phyloP scores from a whole-genome alignment of 2,888 invertebrate genomes.

The Thymelicus sylvestris region DNA sequence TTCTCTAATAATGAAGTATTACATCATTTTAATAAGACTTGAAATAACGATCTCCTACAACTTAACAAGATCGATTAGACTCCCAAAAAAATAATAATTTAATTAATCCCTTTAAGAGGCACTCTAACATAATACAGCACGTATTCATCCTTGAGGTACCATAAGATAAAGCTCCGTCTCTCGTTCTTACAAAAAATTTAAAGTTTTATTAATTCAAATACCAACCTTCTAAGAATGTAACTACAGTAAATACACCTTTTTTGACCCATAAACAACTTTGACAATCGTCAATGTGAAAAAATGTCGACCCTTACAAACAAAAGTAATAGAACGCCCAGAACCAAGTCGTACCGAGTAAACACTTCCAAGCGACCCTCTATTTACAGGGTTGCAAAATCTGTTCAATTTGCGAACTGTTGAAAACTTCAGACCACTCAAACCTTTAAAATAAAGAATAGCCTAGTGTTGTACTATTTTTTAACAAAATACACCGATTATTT shows the following conservation, averaged over 20 bases:
- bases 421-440: background rate
- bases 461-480: background rate
- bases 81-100: too few species aligned
- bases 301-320: background rate
- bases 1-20: too few species aligned
- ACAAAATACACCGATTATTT: background rate
- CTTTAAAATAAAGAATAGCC: constrained; percentile 14
- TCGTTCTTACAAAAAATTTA: too few species aligned
- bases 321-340: constrained; percentile 2
- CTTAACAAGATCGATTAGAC: too few species aligned
- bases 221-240: background rate
- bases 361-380: constrained; percentile 2
- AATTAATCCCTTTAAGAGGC: too few species aligned
- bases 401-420: constrained; percentile 13
- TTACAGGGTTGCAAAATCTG: constrained; percentile 14
- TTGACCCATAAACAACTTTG: background rate
- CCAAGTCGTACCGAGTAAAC: constrained; percentile 21
- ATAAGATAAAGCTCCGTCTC: too few species aligned
- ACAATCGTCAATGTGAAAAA: background rate
- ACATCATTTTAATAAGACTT: too few species aligned
- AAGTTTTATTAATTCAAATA: too few species aligned
- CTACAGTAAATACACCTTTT: background rate
- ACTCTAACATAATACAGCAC: too few species aligned
- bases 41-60: too few species aligned
- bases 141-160: too few species aligned